Evolutionary conservation across 2,113 vertebrate species (phyloP).

Genomic region (Chamaea fasciata): DNA sequence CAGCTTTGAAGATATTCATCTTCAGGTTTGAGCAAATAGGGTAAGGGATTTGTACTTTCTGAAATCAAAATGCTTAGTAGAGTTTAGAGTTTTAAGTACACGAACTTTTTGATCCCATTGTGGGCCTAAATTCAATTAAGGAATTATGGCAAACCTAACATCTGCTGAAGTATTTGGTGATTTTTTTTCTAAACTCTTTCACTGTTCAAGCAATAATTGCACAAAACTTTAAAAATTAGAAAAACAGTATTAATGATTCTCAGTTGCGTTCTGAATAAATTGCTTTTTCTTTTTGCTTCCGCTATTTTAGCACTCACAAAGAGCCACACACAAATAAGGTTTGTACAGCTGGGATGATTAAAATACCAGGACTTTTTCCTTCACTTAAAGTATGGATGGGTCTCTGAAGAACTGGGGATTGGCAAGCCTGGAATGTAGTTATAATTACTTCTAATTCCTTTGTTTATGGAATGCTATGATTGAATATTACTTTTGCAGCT

Average conservation of each 20-base stretch:
- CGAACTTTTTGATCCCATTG: neutral
- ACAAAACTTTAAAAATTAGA: conserved; percentile 25
- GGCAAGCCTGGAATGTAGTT: neutral
- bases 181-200: conserved; percentile 1
- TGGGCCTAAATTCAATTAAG: neutral
- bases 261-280: conserved; percentile 30
- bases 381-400: neutral
- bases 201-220: neutral
- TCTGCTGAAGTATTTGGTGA: neutral
- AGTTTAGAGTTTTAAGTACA: neutral
- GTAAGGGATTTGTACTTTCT: neutral
- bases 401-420: neutral
- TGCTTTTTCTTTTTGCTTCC: conserved; percentile 25
- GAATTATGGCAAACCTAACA: neutral
- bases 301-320: conserved; percentile 21
- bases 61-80: neutral
- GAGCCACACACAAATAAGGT: conserved; percentile 49
- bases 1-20: neutral
- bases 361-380: neutral
- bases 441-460: neutral
- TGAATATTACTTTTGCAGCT: neutral
- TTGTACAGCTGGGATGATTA: conserved; percentile 45
- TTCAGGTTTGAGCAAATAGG: neutral
- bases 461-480: neutral
- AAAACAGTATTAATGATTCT: conserved; percentile 42